Conservation (phyloP, 2,113 vertebrate genomes). For the Tiliqua scincoides region DNA sequence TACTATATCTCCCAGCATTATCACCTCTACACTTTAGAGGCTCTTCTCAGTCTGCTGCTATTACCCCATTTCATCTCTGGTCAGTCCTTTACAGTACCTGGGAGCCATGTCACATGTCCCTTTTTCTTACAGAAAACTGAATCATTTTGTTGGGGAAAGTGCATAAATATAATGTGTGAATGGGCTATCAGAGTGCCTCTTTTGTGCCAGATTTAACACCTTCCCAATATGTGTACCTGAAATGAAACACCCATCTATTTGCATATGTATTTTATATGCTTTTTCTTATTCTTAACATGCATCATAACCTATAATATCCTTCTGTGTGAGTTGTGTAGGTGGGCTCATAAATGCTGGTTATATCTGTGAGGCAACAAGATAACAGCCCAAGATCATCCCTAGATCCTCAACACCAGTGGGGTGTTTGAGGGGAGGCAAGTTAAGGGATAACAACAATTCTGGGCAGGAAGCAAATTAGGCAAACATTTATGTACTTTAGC, state of each 20-base stretch:
- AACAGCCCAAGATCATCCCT: background rate
- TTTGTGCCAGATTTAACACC: background rate
- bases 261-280: background rate
- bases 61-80: background rate
- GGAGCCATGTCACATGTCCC: background rate
- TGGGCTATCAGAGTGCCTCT: background rate
- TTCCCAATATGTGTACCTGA: background rate
- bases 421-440: background rate
- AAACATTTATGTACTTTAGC: background rate
- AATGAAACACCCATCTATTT: background rate
- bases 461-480: background rate
- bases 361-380: background rate
- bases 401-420: background rate
- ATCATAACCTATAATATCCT: background rate
- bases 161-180: background rate
- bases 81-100: background rate
- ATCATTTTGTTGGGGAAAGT: background rate
- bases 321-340: background rate
- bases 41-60: background rate
- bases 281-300: background rate
- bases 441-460: background rate
- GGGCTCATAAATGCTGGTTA: background rate
- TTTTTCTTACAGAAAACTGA: background rate
- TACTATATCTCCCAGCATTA: background rate
- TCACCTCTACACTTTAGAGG: background rate